Percentiles rank a stretch among this genome's conserved stretches.
Evolutionary conservation across 2,113 vertebrate species (phyloP).

Genomic region (Sturnira hondurensis): DNA sequence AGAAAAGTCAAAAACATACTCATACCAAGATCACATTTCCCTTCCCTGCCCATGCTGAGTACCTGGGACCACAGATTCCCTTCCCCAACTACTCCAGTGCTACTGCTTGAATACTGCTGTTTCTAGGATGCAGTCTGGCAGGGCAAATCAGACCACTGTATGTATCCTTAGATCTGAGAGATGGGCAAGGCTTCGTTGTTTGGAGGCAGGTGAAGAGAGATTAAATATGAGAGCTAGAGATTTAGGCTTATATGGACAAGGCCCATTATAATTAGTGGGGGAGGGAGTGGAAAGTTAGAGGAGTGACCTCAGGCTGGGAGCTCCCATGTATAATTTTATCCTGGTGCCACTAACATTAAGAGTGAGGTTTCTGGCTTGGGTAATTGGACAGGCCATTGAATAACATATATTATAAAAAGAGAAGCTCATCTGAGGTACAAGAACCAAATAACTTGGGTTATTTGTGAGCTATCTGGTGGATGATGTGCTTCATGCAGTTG

Average conservation of each 20-base stretch:
- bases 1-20: not conserved
- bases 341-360: not conserved
- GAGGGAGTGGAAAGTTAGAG: not conserved
- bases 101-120: not conserved
- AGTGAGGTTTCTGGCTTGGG: not conserved
- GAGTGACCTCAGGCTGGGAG: not conserved
- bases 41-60: not conserved
- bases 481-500: not conserved
- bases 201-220: no score
- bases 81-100: not conserved
- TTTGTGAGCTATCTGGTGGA: not conserved
- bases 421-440: not conserved
- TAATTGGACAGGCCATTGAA: not conserved
- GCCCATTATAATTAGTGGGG: not conserved
- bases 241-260: not conserved
- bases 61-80: not conserved
- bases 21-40: not conserved
- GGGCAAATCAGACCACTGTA: not conserved
- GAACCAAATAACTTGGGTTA: not conserved
- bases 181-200: not conserved
- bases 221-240: no score
- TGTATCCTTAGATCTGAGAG: not conserved
- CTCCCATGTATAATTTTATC: not conserved
- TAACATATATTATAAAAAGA: not conserved
- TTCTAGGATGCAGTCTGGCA: not conserved